Conservation (phyloP, 2,888 invertebrate species). For the Sepioteuthis lessoniana region DNA sequence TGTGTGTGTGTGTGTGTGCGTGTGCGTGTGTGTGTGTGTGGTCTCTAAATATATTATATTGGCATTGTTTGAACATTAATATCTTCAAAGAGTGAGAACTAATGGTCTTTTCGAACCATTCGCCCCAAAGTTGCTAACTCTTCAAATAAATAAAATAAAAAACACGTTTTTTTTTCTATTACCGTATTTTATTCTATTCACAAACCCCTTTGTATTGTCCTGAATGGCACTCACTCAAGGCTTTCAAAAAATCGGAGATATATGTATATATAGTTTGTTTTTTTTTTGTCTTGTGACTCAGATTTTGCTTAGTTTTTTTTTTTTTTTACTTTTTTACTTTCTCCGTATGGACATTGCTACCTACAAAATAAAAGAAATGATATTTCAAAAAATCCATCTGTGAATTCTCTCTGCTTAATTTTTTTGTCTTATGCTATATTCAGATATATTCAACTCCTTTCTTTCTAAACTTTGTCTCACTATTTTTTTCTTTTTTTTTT, state of each 20-base stretch:
- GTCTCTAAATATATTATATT: background rate
- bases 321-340: background rate
- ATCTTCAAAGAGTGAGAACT: background rate
- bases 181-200: background rate
- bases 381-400: no score
- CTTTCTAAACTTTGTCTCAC: no score
- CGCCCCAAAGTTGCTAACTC: background rate
- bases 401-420: no score
- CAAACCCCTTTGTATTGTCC: background rate
- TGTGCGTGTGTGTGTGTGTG: background rate
- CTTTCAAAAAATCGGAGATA: no score
- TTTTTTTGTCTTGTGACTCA: no score
- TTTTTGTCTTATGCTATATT: no score
- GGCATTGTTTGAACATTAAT: constrained; percentile 20
- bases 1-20: background rate
- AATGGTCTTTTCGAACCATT: background rate
- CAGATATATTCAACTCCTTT: no score
- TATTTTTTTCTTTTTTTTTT: no score
- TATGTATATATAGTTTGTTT: no score
- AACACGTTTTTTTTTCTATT: background rate
- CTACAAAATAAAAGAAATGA: no score
- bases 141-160: background rate
- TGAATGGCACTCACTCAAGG: background rate
- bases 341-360: background rate
- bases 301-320: background rate